Conservation (phyloP, 2,113 vertebrate species). For the Arvicanthis niloticus region DNA sequence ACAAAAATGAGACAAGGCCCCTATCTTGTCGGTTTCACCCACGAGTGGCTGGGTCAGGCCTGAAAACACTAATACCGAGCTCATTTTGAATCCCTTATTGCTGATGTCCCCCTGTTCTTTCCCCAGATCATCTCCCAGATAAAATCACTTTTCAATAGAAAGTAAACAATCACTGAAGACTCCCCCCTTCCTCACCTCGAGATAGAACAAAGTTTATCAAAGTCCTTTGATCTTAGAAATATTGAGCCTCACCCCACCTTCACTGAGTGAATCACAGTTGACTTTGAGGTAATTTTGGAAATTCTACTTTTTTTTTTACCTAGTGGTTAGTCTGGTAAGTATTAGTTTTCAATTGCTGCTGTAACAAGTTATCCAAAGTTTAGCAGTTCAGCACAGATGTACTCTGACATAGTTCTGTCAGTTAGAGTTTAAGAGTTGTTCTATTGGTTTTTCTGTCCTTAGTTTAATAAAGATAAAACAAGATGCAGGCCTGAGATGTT, state of each 20-base stretch:
- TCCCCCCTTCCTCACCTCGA: too few relatives aligned
- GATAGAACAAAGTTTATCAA: not conserved
- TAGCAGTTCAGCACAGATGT: not conserved
- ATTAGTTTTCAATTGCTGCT: not conserved
- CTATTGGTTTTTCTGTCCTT: not conserved
- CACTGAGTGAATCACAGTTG: not conserved
- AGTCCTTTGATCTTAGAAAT: slow-evolving; percentile 1
- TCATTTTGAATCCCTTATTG: not conserved
- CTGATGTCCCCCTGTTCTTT: not conserved
- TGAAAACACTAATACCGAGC: not conserved
- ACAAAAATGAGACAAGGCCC: not conserved
- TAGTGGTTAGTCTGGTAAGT: not conserved
- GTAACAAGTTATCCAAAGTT: not conserved
- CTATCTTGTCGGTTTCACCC: not conserved
- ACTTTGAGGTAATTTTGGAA: not conserved
- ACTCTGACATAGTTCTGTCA: not conserved
- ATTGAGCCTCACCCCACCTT: not conserved
- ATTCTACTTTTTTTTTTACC: not conserved
- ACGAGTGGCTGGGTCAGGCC: not conserved
- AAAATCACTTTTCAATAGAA: not conserved
- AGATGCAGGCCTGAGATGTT: not conserved
- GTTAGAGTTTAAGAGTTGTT: not conserved
- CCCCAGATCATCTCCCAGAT: not conserved
- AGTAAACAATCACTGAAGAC: not conserved
- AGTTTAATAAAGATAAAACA: slow-evolving; percentile 36